Evolutionary conservation across 2,797 vertebrate species (phyloP).

Genomic region (Leucoraja ocellata): DNA sequence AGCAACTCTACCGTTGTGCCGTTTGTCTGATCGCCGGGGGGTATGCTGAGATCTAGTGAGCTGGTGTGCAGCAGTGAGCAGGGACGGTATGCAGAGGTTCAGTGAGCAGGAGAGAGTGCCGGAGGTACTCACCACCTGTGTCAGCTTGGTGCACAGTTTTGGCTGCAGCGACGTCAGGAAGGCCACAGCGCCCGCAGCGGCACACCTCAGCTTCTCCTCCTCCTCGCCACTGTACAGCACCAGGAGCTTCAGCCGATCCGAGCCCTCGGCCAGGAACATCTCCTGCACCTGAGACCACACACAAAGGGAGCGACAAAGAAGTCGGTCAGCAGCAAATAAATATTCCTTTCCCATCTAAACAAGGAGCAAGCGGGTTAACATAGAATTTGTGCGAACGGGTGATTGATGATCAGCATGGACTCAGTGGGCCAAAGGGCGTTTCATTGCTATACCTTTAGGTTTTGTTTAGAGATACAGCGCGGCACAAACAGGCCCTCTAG

Average conservation of each 20-base stretch:
- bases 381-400: too few species aligned
- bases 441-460: too few species aligned
- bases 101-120: background rate
- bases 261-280: slow-evolving; percentile 72
- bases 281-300: slow-evolving; percentile 73
- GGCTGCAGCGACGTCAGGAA: slow-evolving; percentile 79
- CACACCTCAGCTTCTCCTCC: slow-evolving; percentile 77
- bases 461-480: too few species aligned
- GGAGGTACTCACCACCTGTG: slow-evolving; percentile 69
- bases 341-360: background rate
- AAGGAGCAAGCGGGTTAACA: background rate
- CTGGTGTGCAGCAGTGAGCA: background rate
- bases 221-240: slow-evolving; percentile 92
- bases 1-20: too few species aligned
- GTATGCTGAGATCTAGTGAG: too few species aligned
- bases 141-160: slow-evolving; percentile 70
- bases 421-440: too few species aligned
- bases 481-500: too few species aligned
- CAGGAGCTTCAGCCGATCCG: slow-evolving; percentile 84
- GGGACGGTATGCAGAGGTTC: background rate
- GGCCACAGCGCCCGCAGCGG: slow-evolving; percentile 82
- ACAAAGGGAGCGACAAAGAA: background rate
- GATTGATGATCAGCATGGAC: too few species aligned
- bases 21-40: too few species aligned
- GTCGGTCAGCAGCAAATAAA: background rate